phyloP scores from a whole-genome alignment of 1,140 invertebrate species.

The Prorops nasuta region DNA sequence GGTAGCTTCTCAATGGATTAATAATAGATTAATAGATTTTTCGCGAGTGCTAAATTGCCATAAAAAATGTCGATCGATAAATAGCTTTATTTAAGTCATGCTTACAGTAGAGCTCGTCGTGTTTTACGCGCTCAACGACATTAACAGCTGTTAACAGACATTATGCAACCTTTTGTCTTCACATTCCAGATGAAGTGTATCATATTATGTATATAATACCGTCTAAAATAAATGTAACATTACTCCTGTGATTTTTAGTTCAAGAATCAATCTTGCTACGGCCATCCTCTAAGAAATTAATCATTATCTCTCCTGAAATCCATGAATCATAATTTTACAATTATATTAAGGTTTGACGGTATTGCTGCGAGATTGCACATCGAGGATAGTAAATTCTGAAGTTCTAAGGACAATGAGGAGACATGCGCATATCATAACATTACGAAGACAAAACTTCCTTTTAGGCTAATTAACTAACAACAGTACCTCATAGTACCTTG shows the following conservation, averaged over 20 bases:
- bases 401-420: no score
- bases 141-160: no score
- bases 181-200: slow-evolving; percentile 31
- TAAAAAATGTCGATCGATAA: slow-evolving; percentile 34
- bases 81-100: slow-evolving; percentile 47
- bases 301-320: no score
- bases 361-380: no score
- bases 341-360: no score
- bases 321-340: no score
- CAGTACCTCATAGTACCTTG: slow-evolving; percentile 21
- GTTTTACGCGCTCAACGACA: slow-evolving; percentile 36
- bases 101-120: slow-evolving; percentile 39
- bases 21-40: no score
- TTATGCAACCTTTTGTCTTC: slow-evolving; percentile 33
- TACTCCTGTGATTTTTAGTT: neutral
- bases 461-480: slow-evolving; percentile 29
- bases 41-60: no score
- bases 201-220: slow-evolving; percentile 28
- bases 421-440: slow-evolving; percentile 19
- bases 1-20: no score
- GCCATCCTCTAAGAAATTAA: no score
- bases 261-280: neutral
- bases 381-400: no score
- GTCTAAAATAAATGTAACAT: slow-evolving; percentile 31
- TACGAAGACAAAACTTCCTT: slow-evolving; percentile 16